Base-by-base conservation (phyloP, 1,140 invertebrate species). In the Trypoxylus dichotomus region DNA sequence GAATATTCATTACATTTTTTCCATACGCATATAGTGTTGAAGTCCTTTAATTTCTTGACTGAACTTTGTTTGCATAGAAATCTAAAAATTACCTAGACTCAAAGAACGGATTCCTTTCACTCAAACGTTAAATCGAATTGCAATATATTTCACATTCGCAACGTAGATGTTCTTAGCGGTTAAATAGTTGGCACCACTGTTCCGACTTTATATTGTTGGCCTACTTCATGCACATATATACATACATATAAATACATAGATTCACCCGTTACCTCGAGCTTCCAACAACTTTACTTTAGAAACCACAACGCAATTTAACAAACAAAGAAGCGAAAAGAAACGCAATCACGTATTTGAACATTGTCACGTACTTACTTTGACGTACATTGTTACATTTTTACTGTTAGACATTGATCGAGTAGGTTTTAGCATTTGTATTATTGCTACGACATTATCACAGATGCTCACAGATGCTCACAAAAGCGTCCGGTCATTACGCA, bases 401-500 rank as follows among this genome's bases (percentile, higher is more conserved):
- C 60, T 24, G 60, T 68, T 68, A 68, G 60, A 25, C 27, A 15
- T 25, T 68, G 60, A 68, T 68, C 7, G 60, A 68, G 27, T 68
- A 27, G 60, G 25, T 68, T 68, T 29, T 68, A 24, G 24, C 21
- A 11, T 25, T 27, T 29, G 25, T 13, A 3, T 29, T 68, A 24
- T 27, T 25, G 2, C 0, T 19, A 21, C 6, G 15, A 54, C 13
- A 3, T 54, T 54, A 19, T 2, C 19, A 54, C n/a, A n/a, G 47
- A 54, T 5, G n/a, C 15, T 54, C 15, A 54, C 5, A 37, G 47
- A 19, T n/a, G n/a, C n/a, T n/a, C n/a, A n/a, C n/a, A n/a, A n/a
- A n/a, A n/a, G n/a, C n/a, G n/a, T n/a, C n/a, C n/a, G n/a, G n/a
- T n/a, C n/a, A n/a, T n/a, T n/a, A n/a, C n/a, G n/a, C n/a, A n/a